These are phyloP conservation scores for Tiliacea aurago DNA, from an alignment of 2,888 invertebrate genomes.

Conservation along the genomic window DNA sequence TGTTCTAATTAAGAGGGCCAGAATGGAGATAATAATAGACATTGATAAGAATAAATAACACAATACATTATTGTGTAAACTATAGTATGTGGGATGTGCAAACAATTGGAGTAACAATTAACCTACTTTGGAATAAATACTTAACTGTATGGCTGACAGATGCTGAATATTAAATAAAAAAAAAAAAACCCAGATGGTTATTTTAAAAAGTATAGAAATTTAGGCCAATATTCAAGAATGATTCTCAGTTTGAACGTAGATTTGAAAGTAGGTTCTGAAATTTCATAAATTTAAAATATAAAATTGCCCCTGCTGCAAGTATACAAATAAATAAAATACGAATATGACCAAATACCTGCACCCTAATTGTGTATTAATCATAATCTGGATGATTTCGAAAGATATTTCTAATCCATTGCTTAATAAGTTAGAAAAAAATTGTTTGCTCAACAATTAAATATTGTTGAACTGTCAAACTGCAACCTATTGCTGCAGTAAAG, in stretches of 20 bases:
- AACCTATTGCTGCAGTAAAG: too few species aligned
- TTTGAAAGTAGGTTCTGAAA: not conserved
- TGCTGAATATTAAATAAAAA: not conserved
- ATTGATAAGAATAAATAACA: constrained; percentile 18
- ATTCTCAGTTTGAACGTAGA: not conserved
- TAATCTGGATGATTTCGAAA: too few species aligned
- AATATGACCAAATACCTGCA: too few species aligned
- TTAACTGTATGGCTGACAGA: not conserved
- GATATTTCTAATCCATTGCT: too few species aligned
- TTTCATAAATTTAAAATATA: not conserved
- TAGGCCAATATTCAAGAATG: not conserved
- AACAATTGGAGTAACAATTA: constrained; percentile 5
- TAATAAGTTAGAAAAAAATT: too few species aligned
- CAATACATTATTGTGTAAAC: not conserved
- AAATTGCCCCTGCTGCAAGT: not conserved
- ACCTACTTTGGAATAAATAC: constrained; percentile 9
- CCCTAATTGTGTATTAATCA: not conserved
- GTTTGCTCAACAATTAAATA: too few species aligned
- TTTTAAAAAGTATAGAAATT: not conserved
- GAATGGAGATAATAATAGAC: not conserved
- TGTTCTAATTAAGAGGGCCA: not conserved
- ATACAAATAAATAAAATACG: too few species aligned
- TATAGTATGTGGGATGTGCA: not conserved
- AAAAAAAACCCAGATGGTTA: not conserved
- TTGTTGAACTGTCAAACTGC: too few species aligned